Evolutionary conservation across 92 coral and sea anemone genomes (phyloP), one percentile per base, ranked within the genome.

Genomic region (Parazoanthus atlanticus): DNA sequence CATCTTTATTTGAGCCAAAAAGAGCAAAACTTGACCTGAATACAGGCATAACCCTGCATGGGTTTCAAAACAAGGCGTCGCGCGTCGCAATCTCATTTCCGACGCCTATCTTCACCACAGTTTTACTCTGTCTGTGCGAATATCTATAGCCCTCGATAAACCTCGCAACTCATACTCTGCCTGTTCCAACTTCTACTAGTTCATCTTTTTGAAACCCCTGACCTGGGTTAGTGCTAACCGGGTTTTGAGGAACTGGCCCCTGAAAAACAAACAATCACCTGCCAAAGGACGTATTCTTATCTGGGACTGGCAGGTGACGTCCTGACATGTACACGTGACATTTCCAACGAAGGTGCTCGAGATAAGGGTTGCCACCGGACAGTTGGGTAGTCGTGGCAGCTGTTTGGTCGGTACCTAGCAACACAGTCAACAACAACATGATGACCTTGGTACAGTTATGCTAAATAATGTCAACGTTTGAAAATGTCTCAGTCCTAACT

Each of bases 251-350:
- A 61, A 21, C 10, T 52, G 21, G 58, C 1, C 58, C 21, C 58
- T 52, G 58, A 13, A 13, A 52, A 52, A 23, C 15, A 76, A 78
- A 41, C 38, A 31, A 25, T 54, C 74, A 95, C 98, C 98, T 89
- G 93, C 98, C 11, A 84, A 88, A 12, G 98, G 96, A 33, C 89
- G 88, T 32, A 95, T 95, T 84, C 98, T 89, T 33, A 95, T 91
- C 69, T 93, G 94, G 19, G 94, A 84, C 38, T 91, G 96, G 65
- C 96, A 88, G 46, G 82, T 95, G 88, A 95, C 93, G 77, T 95
- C 98, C 73, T 86, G 85, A 76, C 98, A 93, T 15, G 90, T 82
- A 67, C 98, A 95, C 87, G 93, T 91, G 74, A 95, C 94, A 65
- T 95, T 95, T 3, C 94, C 94, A 38, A 95, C 94, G 81, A 91